Conservation (phyloP, 2,888 invertebrate genomes). For the Hanleya hanleyi region DNA sequence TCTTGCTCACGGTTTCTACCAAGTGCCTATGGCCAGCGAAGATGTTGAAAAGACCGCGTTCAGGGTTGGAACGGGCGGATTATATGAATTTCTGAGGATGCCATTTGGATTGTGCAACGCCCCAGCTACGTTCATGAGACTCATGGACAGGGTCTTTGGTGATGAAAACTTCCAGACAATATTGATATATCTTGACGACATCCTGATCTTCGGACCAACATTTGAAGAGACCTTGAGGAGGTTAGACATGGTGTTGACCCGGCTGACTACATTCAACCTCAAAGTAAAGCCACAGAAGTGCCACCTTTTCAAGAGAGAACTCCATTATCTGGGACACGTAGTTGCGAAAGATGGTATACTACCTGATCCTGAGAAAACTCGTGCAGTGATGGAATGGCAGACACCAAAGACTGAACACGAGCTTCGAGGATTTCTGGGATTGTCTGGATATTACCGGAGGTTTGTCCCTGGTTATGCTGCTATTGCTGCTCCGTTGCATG, state of each 20-base stretch:
- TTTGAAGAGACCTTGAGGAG: too few relatives aligned
- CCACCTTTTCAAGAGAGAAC: not conserved
- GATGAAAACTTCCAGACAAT: conserved; percentile 37
- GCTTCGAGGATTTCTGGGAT: not conserved
- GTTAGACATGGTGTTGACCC: conserved; percentile 23
- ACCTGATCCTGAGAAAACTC: not conserved
- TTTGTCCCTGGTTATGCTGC: not conserved
- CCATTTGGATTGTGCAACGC: conserved; percentile 40
- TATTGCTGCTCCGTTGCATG: conserved; percentile 1
- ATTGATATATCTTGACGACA: conserved; percentile 44
- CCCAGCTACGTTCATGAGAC: conserved; percentile 39
- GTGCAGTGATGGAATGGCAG: not conserved
- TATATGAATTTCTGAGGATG: conserved; percentile 39
- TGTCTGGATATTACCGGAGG: not conserved
- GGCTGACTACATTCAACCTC: not conserved
- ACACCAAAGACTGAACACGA: not conserved
- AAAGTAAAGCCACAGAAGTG: not conserved
- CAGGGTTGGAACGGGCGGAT: conserved; percentile 9
- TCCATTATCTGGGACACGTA: conserved; percentile 9
- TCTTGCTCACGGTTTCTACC: conserved; percentile 41
- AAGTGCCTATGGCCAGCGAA: conserved; percentile 33
- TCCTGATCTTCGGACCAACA: too few relatives aligned
- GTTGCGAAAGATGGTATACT: not conserved
- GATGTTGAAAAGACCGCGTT: conserved; percentile 43
- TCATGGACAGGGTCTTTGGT: conserved; percentile 39